Evolutionary conservation across 2,797 vertebrate genomes (phyloP).

Genomic region (Mormyrops attenuatus): DNA sequence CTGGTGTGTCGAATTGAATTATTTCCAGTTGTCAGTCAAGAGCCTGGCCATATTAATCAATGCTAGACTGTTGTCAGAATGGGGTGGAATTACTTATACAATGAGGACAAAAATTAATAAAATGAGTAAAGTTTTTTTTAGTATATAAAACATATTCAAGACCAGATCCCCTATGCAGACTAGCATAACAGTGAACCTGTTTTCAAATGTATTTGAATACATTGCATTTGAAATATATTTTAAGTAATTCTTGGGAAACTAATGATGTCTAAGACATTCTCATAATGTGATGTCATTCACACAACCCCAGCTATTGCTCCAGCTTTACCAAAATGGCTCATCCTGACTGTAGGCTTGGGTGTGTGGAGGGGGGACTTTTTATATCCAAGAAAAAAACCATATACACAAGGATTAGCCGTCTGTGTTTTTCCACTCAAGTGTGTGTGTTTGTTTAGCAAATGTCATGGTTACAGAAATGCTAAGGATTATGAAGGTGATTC

Average conservation of each 20-base stretch:
- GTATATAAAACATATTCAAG: not conserved
- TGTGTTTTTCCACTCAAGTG: not conserved
- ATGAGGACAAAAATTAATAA: not conserved
- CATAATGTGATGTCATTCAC: not conserved
- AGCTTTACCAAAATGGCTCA: too few species aligned
- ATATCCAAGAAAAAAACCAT: not conserved
- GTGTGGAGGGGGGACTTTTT: not conserved
- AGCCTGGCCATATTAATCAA: not conserved
- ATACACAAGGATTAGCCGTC: not conserved
- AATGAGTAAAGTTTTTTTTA: not conserved
- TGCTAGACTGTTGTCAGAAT: not conserved
- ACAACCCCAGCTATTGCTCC: not conserved
- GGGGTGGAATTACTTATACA: not conserved
- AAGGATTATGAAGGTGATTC: not conserved
- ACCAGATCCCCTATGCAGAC: not conserved
- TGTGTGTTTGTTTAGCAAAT: conserved; percentile 6
- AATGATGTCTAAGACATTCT: not conserved
- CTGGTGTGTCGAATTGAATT: not conserved
- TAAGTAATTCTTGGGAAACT: not conserved
- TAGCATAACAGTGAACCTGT: not conserved
- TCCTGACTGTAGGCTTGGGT: not conserved
- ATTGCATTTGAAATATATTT: not conserved
- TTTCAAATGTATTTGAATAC: not conserved
- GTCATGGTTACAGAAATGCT: conserved; percentile 13
- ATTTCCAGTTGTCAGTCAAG: not conserved